Percentiles rank a stretch among this genome's conserved stretches.
phyloP scores from a whole-genome alignment of 2,797 vertebrate species.

The Coregonus sp. region DNA sequence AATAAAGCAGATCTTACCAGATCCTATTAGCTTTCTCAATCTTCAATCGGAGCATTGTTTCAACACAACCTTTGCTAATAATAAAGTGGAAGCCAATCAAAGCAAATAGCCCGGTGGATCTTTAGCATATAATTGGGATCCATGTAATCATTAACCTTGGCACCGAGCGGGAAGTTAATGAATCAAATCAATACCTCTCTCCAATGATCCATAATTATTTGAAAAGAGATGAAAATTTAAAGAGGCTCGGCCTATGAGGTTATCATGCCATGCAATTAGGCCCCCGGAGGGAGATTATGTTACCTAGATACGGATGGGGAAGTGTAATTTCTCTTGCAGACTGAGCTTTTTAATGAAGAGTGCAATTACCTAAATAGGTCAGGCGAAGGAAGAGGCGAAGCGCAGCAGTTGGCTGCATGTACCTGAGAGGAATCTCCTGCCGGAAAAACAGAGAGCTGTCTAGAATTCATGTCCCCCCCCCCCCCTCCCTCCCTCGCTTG shows the following conservation, averaged over 20 bases:
- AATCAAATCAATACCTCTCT: conserved; percentile 99
- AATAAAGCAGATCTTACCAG: conserved; percentile 20
- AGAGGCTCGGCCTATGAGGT: conserved; percentile 93
- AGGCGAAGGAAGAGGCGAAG: conserved; percentile 83
- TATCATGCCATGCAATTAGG: conserved; percentile 96
- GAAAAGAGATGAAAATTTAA: conserved; percentile 99
- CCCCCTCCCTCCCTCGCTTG: conserved; percentile 22
- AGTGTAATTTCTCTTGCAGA: conserved; percentile 94
- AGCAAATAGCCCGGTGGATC: conserved; percentile 84
- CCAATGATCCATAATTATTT: conserved; percentile 99
- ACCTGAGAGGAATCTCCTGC: conserved; percentile 77
- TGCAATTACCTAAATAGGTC: conserved; percentile 90
- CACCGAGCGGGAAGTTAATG: conserved; percentile 91
- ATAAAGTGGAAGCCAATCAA: conserved; percentile 86
- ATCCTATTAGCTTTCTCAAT: conserved; percentile 45
- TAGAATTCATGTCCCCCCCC: conserved; percentile 60
- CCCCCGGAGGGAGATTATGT: conserved; percentile 94
- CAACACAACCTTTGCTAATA: conserved; percentile 72
- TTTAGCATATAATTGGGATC: conserved; percentile 88
- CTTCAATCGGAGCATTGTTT: conserved; percentile 63
- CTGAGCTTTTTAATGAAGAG: conserved; percentile 90
- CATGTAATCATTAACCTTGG: conserved; percentile 98
- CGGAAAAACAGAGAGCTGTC: conserved; percentile 45
- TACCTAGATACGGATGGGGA: conserved; percentile 97
- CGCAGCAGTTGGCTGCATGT: conserved; percentile 65